phyloP scores from a whole-genome alignment of 2,888 invertebrate species.

The Ctena decussata region DNA sequence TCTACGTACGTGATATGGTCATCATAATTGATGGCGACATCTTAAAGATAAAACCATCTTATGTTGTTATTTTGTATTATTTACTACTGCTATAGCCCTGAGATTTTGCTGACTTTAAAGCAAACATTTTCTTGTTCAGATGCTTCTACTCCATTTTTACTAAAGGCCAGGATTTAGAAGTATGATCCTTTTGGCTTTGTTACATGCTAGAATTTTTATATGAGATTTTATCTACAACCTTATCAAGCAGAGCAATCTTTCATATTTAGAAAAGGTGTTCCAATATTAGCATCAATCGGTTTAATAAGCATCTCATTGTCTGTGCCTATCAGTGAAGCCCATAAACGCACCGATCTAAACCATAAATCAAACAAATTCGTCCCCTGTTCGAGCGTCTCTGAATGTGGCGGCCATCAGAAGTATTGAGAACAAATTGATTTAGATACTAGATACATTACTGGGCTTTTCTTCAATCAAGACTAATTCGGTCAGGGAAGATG shows the following conservation, averaged over 20 bases:
- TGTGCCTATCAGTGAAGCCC: neutral
- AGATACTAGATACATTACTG: neutral
- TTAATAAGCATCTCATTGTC: slow-evolving; percentile 3
- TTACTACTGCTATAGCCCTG: too few relatives aligned
- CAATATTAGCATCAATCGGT: neutral
- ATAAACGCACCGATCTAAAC: neutral
- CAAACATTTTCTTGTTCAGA: too few relatives aligned
- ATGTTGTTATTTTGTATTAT: too few relatives aligned
- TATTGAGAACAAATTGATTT: slow-evolving; percentile 12
- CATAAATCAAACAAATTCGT: slow-evolving; percentile 5
- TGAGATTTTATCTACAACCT: too few relatives aligned
- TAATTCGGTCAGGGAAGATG: neutral
- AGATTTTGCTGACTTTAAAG: too few relatives aligned
- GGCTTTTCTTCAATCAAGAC: neutral
- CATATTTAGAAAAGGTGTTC: neutral
- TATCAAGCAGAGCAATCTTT: too few relatives aligned
- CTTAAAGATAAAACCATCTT: too few relatives aligned
- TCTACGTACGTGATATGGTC: too few relatives aligned
- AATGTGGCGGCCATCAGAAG: neutral
- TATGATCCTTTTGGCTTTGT: too few relatives aligned
- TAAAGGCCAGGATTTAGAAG: neutral
- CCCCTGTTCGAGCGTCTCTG: neutral
- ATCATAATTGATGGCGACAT: too few relatives aligned
- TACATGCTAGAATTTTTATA: too few relatives aligned
- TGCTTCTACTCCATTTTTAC: too few relatives aligned